Conservation (phyloP, 1,140 invertebrate species). For the Drosophila tropicalis region DNA sequence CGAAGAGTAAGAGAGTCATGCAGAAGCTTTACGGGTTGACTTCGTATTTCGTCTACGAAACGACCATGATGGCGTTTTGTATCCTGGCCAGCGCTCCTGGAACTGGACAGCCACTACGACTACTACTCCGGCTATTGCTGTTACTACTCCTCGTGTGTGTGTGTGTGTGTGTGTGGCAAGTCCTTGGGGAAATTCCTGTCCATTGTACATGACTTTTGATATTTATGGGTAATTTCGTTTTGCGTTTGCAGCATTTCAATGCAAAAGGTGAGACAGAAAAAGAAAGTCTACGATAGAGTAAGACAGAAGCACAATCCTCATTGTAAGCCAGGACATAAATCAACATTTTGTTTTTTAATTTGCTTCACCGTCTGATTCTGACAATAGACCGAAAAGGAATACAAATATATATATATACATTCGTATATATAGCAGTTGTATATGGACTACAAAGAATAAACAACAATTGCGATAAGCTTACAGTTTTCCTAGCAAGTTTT, state of each 20-base stretch:
- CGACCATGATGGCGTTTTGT: constrained; percentile 25
- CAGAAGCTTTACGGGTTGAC: constrained; percentile 55
- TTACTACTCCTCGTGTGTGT: constrained; percentile 14
- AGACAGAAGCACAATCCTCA: constrained; percentile 9
- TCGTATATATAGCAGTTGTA: constrained; percentile 14
- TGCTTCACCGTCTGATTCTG: constrained; percentile 69
- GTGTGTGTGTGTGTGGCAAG: constrained; percentile 32
- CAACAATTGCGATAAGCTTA: constrained; percentile 44
- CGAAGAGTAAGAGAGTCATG: constrained; percentile 45
- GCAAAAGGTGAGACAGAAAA: constrained; percentile 31
- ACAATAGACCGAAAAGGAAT: constrained; percentile 56
- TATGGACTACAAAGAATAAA: constrained; percentile 30
- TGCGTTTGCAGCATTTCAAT: constrained; percentile 77
- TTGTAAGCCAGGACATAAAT: constrained; percentile 61
- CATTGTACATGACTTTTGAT: constrained; percentile 81
- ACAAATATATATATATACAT: neutral
- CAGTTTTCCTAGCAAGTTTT: constrained; percentile 67
- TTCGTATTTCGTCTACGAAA: constrained; percentile 37
- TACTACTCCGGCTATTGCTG: constrained; percentile 13
- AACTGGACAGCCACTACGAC: constrained; percentile 28
- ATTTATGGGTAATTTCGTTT: constrained; percentile 81
- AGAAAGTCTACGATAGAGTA: neutral
- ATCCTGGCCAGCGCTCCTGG: constrained; percentile 24
- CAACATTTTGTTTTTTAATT: constrained; percentile 82
- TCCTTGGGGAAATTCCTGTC: constrained; percentile 77